phyloP scores from a whole-genome alignment of 2,888 invertebrate species.

The Diploptera punctata region DNA sequence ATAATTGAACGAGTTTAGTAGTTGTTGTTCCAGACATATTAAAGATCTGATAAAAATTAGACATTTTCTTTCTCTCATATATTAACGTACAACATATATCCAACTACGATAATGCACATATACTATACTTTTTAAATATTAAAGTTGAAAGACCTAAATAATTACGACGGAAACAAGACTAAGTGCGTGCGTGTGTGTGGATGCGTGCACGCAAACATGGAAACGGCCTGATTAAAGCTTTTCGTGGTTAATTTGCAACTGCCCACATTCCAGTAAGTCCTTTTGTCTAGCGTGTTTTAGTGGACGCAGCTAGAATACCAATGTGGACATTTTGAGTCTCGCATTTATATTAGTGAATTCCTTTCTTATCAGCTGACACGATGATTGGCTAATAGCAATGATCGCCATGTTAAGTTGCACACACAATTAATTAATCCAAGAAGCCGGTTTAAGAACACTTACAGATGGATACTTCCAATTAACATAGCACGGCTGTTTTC shows the following conservation, averaged over 20 bases:
- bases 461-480: no score
- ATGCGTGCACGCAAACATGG: neutral
- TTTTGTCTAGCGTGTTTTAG: neutral
- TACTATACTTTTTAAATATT: no score
- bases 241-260: constrained; percentile 1
- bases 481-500: no score
- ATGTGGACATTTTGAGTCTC: neutral
- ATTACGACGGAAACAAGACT: no score
- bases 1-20: no score
- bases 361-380: neutral
- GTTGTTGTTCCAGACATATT: no score
- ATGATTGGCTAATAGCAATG: neutral
- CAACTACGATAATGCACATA: no score
- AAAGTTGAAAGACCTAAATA: no score
- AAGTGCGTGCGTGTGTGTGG: neutral
- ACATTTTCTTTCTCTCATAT: no score
- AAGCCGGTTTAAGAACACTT: no score
- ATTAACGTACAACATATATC: no score
- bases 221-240: neutral
- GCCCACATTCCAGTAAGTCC: neutral
- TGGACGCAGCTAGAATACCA: neutral
- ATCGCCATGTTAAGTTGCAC: neutral
- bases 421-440: neutral
- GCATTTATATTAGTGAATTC: neutral
- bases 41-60: no score